These are phyloP conservation scores for Cebus imitator DNA, from an alignment of 2,113 vertebrate genomes.

Conservation along the genomic window DNA sequence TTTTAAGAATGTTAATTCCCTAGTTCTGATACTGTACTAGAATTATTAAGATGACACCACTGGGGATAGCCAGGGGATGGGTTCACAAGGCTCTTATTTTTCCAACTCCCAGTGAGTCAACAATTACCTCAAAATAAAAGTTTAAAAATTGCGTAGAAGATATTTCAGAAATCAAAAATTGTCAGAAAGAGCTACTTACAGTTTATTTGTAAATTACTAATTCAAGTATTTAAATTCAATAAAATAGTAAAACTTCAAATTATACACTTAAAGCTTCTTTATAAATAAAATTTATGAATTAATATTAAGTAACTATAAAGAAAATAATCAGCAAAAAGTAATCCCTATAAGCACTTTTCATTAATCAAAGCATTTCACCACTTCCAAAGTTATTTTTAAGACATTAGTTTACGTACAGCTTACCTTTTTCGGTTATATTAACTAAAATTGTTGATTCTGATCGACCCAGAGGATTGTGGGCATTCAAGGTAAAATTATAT, in stretches of 20 bases:
- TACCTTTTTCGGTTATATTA: constrained; percentile 83
- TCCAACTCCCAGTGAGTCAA: background rate
- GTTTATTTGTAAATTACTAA: background rate
- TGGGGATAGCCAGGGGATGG: background rate
- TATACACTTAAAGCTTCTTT: background rate
- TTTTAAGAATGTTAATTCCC: fast-evolving
- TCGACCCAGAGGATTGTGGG: constrained; percentile 79
- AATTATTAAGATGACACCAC: background rate
- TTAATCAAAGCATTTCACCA: background rate
- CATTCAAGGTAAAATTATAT: constrained; percentile 80
- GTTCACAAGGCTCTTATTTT: background rate
- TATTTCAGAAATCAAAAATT: background rate
- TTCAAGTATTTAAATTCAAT: constrained; percentile 28
- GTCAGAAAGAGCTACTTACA: background rate
- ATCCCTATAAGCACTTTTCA: background rate
- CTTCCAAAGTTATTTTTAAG: background rate
- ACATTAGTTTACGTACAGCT: background rate
- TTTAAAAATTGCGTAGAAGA: background rate
- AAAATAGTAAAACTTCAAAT: background rate
- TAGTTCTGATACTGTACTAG: background rate
- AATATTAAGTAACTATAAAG: background rate
- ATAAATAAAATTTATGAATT: background rate
- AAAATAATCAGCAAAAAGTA: background rate
- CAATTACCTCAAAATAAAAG: background rate
- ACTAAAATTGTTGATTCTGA: constrained; percentile 74